These are phyloP conservation scores for Halictus quadricinctus DNA, from an alignment of 2,888 invertebrate genomes.

Conservation along the genomic window DNA sequence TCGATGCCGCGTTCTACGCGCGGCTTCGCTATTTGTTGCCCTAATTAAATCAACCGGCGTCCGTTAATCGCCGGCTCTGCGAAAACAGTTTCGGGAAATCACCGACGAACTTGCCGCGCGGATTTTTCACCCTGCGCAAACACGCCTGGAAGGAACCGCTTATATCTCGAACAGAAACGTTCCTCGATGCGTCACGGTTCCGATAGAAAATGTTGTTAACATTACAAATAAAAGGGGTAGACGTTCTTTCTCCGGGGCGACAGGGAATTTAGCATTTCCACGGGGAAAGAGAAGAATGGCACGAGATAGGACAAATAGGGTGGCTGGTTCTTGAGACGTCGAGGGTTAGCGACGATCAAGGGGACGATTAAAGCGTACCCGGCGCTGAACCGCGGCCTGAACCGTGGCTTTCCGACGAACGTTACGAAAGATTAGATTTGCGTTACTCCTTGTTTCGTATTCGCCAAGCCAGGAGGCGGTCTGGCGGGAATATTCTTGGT, in stretches of 20 bases:
- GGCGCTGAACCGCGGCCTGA: constrained; percentile 9
- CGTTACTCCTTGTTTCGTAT: constrained; percentile 63
- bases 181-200: neutral
- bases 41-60: constrained; percentile 48
- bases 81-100: constrained; percentile 17
- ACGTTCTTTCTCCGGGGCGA: neutral
- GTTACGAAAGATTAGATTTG: constrained; percentile 63
- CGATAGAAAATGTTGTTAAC: neutral
- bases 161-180: neutral
- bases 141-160: neutral
- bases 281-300: neutral
- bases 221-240: neutral
- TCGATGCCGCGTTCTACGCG: constrained; percentile 27
- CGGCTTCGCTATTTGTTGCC: constrained; percentile 31
- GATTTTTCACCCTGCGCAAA: neutral
- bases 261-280: neutral
- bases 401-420: constrained; percentile 29
- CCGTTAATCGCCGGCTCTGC: neutral
- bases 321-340: neutral
- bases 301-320: neutral
- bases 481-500: constrained; percentile 61
- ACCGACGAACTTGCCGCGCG: neutral
- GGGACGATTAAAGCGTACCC: constrained; percentile 36
- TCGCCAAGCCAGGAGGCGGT: constrained; percentile 35
- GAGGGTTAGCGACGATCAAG: constrained; percentile 22